Base-by-base conservation (phyloP, 2,888 invertebrate species). In the Panorpa germanica region DNA sequence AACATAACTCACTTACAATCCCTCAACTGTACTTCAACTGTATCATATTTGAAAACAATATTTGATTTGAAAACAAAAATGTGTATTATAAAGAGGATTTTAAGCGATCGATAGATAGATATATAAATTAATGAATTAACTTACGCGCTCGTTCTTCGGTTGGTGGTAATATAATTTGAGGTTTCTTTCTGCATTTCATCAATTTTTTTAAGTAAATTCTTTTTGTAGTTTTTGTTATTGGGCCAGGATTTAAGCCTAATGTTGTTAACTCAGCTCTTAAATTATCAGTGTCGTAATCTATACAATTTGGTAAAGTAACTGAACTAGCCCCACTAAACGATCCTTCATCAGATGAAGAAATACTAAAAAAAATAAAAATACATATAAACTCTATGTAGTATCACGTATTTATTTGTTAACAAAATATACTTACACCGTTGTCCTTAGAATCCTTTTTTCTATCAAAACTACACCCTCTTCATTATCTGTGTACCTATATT, bases 161-260 rank as follows among this genome's bases (percentile, higher is more conserved):
- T 31, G 15, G 18, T 39, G 21, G 39, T 44, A 19, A 42, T 8
- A 41, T 40, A 4, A 49, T 39, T 22, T 49, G 45, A 1, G 51
- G 45, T 3, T 41, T 44, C 34, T 54, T 55, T 42, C 56, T 63
- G 34, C 78, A 50, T 29, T 68, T 66, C 22, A 66, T 62, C 17
- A 86, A 53, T 41, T 75, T 72, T 46, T 68, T 74, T 28, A 82
- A 53, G 45, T 90, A 90, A 6, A 85, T 50, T 2, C 67, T 63
- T 40, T 78, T 74, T 0, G 88, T 90, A 3, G 68, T 65, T 9
- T 63, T 55, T 2, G 75, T 76, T 39, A 90, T 75, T 3, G 90
- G 90, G 1, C 90, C 90, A 1, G 81, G 74, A 7, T 55, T 59
- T 39, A 73, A 69, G 1, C 85, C 85, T 11, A 68, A 56, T 5